These are phyloP conservation scores for Polylopha cassiicola DNA, from an alignment of 2,888 invertebrate genomes.

Conservation along the genomic window DNA sequence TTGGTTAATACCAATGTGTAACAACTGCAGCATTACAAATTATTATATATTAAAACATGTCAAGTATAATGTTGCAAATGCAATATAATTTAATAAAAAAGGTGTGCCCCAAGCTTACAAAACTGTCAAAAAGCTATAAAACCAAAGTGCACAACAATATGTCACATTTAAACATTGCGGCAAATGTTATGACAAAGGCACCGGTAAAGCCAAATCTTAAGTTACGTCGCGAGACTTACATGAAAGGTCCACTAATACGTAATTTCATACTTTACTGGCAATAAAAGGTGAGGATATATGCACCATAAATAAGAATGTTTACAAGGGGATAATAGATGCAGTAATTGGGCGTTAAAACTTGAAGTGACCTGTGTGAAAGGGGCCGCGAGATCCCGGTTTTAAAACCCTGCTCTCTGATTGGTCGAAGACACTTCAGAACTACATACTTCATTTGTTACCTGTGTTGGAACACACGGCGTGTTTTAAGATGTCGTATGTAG, in stretches of 20 bases:
- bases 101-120: constrained; percentile 40
- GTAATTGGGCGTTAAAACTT: constrained; percentile 66
- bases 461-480: constrained; percentile 17
- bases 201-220: constrained; percentile 63
- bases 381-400: constrained; percentile 29
- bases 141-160: constrained; percentile 48
- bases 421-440: constrained; percentile 35
- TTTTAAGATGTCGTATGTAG: constrained; percentile 3
- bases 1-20: no score
- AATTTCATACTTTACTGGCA: constrained; percentile 70
- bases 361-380: constrained; percentile 41
- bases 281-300: constrained; percentile 61
- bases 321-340: constrained; percentile 62
- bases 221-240: constrained; percentile 53
- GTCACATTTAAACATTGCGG: constrained; percentile 61
- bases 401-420: constrained; percentile 41
- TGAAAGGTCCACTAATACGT: constrained; percentile 68
- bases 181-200: constrained; percentile 46
- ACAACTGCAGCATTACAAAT: no score
- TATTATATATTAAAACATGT: no score
- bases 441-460: constrained; percentile 36
- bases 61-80: no score
- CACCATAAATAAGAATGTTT: constrained; percentile 63
- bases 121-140: constrained; percentile 62
- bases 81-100: no score